Percentiles rank a stretch among this genome's conserved stretches.
Conservation (phyloP, 2,888 invertebrate genomes). For the Hemithea aestivaria region DNA sequence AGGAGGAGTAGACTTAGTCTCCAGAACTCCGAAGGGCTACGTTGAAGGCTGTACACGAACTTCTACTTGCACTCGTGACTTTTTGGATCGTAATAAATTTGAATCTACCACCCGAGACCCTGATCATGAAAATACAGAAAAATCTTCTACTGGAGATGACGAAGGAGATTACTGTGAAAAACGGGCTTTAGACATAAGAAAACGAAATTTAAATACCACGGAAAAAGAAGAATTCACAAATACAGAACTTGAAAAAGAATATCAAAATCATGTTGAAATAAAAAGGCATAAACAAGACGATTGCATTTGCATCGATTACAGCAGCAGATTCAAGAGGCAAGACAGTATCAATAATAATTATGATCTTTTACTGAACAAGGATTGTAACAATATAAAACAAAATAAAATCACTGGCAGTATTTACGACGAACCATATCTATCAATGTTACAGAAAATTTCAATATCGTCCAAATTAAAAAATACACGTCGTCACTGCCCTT, state of each 20-base stretch:
- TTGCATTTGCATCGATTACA: conserved; percentile 32
- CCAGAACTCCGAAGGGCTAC: conserved; percentile 62
- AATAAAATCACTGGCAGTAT: conserved; percentile 3
- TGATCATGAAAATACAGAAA: conserved; percentile 7
- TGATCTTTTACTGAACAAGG: conserved; percentile 1
- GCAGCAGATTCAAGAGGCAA: conserved; percentile 36
- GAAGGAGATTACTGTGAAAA: conserved; percentile 69
- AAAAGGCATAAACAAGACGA: conserved; percentile 7
- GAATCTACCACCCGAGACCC: conserved; percentile 29
- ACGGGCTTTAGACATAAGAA: conserved; percentile 49
- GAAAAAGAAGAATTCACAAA: conserved; percentile 6
- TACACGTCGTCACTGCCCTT: conserved; percentile 21
- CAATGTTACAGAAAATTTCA: conserved; percentile 5
- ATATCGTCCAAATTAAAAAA: conserved; percentile 12
- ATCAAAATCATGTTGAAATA: conserved; percentile 5
- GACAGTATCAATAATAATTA: conserved; percentile 9
- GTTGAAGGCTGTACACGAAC: conserved; percentile 68
- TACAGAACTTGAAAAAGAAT: conserved; percentile 12
- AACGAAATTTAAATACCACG: conserved; percentile 38
- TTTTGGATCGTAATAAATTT: conserved; percentile 57
- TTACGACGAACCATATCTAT: conserved; percentile 1
- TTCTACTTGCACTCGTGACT: conserved; percentile 65
- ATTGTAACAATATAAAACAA: conserved; percentile 1
- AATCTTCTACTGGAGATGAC: conserved; percentile 19
- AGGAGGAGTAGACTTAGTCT: conserved; percentile 36